A percentile compares a stretch with the other conserved stretches of the same genome.
Conservation (phyloP, 2,113 vertebrate genomes). For the Tragelaphus imberbis region DNA sequence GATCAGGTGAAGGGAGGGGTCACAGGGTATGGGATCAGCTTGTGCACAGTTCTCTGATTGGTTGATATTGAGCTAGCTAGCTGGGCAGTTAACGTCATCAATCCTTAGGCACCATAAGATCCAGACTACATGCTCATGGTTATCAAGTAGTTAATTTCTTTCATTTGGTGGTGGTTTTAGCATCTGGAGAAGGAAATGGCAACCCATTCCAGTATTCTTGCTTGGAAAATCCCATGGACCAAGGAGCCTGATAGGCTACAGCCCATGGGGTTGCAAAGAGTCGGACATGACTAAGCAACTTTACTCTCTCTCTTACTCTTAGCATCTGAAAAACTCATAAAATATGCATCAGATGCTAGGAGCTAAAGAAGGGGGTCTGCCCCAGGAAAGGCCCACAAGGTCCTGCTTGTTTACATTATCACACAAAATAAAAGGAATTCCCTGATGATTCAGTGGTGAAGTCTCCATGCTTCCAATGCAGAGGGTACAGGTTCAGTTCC, state of each 20-base stretch:
- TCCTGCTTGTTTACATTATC: background rate
- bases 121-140: background rate
- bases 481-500: background rate
- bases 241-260: too few relatives aligned
- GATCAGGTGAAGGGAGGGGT: background rate
- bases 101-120: background rate
- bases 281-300: too few relatives aligned
- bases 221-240: too few relatives aligned
- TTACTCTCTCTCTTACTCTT: too few relatives aligned
- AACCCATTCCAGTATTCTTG: too few relatives aligned
- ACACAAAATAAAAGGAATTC: background rate
- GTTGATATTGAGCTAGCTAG: background rate
- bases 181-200: background rate
- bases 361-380: background rate
- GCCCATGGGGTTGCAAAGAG: too few relatives aligned
- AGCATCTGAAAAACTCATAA: background rate
- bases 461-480: background rate
- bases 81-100: background rate
- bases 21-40: background rate
- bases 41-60: background rate
- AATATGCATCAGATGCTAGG: background rate
- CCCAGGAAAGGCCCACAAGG: background rate
- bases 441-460: background rate
- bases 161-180: background rate
- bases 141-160: background rate